Evolutionary conservation across 2,888 invertebrate species (phyloP).

Genomic region (Germaria angustata): DNA sequence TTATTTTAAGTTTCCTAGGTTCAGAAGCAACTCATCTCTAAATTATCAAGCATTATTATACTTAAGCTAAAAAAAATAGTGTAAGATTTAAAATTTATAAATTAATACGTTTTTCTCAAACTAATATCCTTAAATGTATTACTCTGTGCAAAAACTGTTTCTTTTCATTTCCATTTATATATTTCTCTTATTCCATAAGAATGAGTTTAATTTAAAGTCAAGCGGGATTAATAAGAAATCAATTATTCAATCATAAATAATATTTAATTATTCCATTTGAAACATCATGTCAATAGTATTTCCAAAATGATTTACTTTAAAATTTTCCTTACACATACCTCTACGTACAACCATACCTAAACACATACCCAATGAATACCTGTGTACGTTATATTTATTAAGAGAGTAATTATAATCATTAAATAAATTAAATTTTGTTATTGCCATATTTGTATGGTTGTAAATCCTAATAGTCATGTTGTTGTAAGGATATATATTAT

Average conservation of each 20-base stretch:
- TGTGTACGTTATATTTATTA: not conserved
- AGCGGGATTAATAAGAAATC: not conserved
- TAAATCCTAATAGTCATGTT: not conserved
- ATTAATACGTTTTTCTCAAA: no score
- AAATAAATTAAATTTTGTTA: constrained; percentile 39
- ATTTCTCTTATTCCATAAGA: no score
- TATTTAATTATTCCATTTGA: constrained; percentile 26
- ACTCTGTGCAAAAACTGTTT: no score
- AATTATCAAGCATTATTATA: no score
- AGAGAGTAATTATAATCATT: constrained; percentile 33
- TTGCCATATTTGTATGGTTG: not conserved
- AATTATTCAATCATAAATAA: constrained; percentile 55
- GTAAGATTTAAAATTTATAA: no score
- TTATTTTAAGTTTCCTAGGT: no score
- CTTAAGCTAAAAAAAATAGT: no score
- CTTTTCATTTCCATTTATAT: no score
- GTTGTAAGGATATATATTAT: constrained; percentile 3
- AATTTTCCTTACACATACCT: not conserved
- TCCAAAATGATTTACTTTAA: not conserved
- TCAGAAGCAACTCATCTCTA: no score
- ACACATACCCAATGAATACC: not conserved
- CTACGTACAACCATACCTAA: not conserved
- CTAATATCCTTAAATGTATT: no score
- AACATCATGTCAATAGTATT: not conserved
- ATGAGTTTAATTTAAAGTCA: not conserved